phyloP scores from a whole-genome alignment of 2,113 vertebrate species.

The Entelurus aequoreus region DNA sequence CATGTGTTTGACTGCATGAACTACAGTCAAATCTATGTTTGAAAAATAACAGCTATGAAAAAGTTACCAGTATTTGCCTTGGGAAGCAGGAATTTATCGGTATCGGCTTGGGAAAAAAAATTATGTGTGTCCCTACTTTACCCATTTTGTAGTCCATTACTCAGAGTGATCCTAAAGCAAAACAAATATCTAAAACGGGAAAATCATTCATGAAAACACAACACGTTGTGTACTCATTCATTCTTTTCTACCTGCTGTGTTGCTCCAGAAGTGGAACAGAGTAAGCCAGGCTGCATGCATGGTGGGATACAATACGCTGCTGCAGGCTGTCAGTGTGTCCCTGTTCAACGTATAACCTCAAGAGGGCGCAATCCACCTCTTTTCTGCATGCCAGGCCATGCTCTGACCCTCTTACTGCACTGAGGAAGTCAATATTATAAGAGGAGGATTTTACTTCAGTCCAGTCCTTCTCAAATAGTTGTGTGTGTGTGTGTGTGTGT shows the following conservation, averaged over 20 bases:
- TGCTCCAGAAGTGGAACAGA: conserved; percentile 50
- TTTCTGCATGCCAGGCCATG: conserved; percentile 27
- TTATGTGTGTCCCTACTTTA: too few species aligned
- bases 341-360: conserved; percentile 55
- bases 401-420: conserved; percentile 26
- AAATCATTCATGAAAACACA: not conserved
- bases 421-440: conserved; percentile 39
- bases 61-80: too few species aligned
- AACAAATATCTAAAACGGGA: conserved; percentile 44
- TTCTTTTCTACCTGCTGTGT: conserved; percentile 50
- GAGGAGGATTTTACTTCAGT: too few species aligned
- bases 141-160: conserved; percentile 33
- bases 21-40: too few species aligned
- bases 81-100: too few species aligned
- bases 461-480: too few species aligned
- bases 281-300: conserved; percentile 46
- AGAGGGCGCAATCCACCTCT: conserved; percentile 62
- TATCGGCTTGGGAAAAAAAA: too few species aligned
- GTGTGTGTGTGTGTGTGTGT: too few species aligned
- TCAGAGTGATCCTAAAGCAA: conserved; percentile 61
- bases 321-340: conserved; percentile 38
- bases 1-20: too few species aligned
- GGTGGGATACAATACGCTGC: conserved; percentile 41
- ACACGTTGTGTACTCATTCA: not conserved
- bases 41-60: too few species aligned